A percentile compares a stretch with the other conserved stretches of the same genome.
Evolutionary conservation across 2,113 vertebrate genomes (phyloP).

Genomic region (Chloropsis hardwickii): DNA sequence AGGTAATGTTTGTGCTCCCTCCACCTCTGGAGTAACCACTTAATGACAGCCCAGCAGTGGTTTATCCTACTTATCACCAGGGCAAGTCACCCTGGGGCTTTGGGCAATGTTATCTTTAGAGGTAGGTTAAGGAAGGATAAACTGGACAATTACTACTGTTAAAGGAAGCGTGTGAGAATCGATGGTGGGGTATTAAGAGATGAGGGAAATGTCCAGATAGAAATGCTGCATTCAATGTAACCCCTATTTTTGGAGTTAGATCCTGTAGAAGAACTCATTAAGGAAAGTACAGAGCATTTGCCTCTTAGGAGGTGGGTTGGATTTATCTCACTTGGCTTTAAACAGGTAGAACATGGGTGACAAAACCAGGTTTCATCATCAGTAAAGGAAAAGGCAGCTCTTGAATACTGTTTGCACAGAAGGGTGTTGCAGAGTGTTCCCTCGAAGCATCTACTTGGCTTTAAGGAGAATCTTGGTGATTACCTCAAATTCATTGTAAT

Average conservation of each 20-base stretch:
- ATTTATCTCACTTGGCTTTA: neutral
- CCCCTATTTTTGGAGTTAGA: neutral
- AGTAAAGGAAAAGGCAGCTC: neutral
- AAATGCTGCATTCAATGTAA: neutral
- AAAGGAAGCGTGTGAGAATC: neutral
- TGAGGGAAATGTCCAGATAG: neutral
- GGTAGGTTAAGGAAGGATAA: neutral
- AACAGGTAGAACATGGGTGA: neutral
- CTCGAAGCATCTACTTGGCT: accelerated
- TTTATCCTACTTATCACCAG: neutral
- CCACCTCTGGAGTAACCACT: neutral
- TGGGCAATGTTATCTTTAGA: neutral
- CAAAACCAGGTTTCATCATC: neutral
- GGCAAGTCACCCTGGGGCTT: neutral
- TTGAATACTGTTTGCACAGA: neutral
- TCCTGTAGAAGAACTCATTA: neutral
- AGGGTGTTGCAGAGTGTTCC: accelerated
- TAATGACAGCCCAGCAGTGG: neutral
- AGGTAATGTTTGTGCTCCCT: slow-evolving; percentile 76
- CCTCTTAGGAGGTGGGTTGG: neutral
- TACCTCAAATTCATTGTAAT: neutral
- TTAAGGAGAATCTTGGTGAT: neutral
- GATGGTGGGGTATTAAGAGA: neutral
- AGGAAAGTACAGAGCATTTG: neutral
- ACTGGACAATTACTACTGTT: neutral